A percentile compares a stretch with the other conserved stretches of the same genome.
Evolutionary conservation across 1,140 invertebrate species (phyloP).

Genomic region (Hylaeus anthracinus): DNA sequence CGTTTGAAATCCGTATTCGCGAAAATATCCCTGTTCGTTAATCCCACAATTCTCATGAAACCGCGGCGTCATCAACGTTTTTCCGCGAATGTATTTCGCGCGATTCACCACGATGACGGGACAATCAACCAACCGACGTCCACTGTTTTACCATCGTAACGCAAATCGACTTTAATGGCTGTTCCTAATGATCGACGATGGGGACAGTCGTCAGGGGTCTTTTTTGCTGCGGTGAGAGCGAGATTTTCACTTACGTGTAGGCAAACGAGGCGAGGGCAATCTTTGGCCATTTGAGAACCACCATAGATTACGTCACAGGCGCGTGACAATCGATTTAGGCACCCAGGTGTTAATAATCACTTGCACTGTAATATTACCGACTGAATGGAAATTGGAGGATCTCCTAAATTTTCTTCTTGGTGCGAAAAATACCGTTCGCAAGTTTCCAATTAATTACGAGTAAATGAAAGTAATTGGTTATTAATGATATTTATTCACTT

Average conservation of each 20-base stretch:
- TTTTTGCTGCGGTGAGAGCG: slow-evolving; percentile 51
- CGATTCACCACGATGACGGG: slow-evolving; percentile 45
- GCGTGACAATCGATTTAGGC: slow-evolving; percentile 9
- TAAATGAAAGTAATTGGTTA: too few relatives aligned
- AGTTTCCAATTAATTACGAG: too few relatives aligned
- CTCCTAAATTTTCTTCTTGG: too few relatives aligned
- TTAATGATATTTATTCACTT: too few relatives aligned
- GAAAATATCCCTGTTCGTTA: slow-evolving; percentile 20
- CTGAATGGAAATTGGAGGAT: too few relatives aligned
- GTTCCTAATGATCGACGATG: slow-evolving; percentile 61
- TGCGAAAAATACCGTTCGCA: too few relatives aligned
- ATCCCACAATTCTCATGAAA: slow-evolving; percentile 15
- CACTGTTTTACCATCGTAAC: slow-evolving; percentile 50
- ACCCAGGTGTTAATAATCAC: neutral
- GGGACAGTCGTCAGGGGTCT: slow-evolving; percentile 41
- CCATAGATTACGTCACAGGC: neutral
- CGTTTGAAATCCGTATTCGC: neutral
- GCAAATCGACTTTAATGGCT: slow-evolving; percentile 63
- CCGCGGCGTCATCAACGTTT: slow-evolving; percentile 2
- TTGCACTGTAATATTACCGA: too few relatives aligned
- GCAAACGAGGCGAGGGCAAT: slow-evolving; percentile 52
- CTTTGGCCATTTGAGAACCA: slow-evolving; percentile 14
- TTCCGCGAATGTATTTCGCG: neutral
- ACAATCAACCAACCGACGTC: slow-evolving; percentile 12
- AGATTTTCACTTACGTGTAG: slow-evolving; percentile 58